These are phyloP conservation scores for Dromius quadrimaculatus DNA, from an alignment of 2,888 invertebrate species.

Conservation along the genomic window DNA sequence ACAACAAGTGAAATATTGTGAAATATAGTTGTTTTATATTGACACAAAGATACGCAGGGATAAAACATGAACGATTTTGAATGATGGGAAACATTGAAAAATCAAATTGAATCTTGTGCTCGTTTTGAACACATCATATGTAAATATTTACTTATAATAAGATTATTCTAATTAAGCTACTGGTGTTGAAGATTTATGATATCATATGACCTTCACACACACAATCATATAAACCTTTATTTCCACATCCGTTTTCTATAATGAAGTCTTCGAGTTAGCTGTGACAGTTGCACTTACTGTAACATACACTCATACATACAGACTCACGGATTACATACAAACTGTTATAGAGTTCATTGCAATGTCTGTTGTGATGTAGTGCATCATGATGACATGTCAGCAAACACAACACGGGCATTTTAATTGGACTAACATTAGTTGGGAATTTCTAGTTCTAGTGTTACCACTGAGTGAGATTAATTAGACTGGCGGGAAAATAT, in stretches of 20 bases:
- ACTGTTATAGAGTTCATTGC: background rate
- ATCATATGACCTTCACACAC: slow-evolving; percentile 30
- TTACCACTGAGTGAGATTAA: background rate
- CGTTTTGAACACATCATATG: too few species aligned
- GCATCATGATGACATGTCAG: slow-evolving; percentile 1
- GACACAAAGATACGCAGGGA: too few species aligned
- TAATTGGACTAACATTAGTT: background rate
- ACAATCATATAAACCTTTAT: slow-evolving; percentile 12
- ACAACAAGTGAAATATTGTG: too few species aligned
- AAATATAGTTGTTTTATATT: too few species aligned
- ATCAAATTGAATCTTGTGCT: too few species aligned
- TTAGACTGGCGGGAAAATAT: too few species aligned
- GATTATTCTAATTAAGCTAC: too few species aligned
- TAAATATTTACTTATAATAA: too few species aligned
- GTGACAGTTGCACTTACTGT: slow-evolving; percentile 30
- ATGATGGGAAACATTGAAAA: too few species aligned
- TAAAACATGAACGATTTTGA: too few species aligned
- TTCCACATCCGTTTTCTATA: slow-evolving; percentile 24
- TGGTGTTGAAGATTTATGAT: too few species aligned
- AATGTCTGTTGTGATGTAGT: background rate
- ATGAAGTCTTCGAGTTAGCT: slow-evolving; percentile 14
- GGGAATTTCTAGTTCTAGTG: background rate
- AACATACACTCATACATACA: too few species aligned
- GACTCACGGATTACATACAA: background rate
- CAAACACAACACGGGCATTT: background rate